Base-by-base conservation (phyloP, 2,797 vertebrate species). In the Meda fulgida region DNA sequence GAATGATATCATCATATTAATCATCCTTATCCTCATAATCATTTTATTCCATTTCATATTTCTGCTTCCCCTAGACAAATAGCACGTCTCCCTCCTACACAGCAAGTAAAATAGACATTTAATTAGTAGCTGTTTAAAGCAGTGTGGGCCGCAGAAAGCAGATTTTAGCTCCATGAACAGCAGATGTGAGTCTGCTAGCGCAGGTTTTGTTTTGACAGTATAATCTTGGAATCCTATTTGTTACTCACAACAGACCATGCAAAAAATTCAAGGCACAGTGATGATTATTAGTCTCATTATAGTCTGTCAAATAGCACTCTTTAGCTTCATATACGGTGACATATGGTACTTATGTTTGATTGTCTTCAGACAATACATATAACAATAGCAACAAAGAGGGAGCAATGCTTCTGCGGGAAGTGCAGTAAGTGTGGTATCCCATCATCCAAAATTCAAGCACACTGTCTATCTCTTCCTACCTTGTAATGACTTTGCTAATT, bases 141-240 rank as follows among this genome's bases (percentile, higher is more conserved):
- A n/a, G 71, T 31, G 40, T 73, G 77, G 38, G 70, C 34, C n/a
- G 38, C 11, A 71, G 31, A 48, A 48, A 69, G 65, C 51, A 76
- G 14, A 71, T 78, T 76, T 81, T 26, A 76, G 13, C 23, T 81
- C 31, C 18, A 26, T 46, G 53, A 78, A 71, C 51, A 82, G 16
- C 73, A 78, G 53, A 84, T 72, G 55, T 13, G 76, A 43, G 38
- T 63, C 40, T 77, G 72, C 31, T 23, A 10, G 26, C 46, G 19
- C 60, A 77, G 72, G 53, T 76, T 78, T 80, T 65, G 5, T 66
- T 72, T 55, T 48, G 75, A 70, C 36, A 83, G 26, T 60, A 82
- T 34, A 76, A 29, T 55, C 38, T 48, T 78, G 66, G 31, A 87
- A 85, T 34, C 36, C 38, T 48, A 23, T 81, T 36, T 67, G 7